These are phyloP conservation scores for Grapholita molesta DNA, from an alignment of 1,140 invertebrate genomes.

Conservation along the genomic window DNA sequence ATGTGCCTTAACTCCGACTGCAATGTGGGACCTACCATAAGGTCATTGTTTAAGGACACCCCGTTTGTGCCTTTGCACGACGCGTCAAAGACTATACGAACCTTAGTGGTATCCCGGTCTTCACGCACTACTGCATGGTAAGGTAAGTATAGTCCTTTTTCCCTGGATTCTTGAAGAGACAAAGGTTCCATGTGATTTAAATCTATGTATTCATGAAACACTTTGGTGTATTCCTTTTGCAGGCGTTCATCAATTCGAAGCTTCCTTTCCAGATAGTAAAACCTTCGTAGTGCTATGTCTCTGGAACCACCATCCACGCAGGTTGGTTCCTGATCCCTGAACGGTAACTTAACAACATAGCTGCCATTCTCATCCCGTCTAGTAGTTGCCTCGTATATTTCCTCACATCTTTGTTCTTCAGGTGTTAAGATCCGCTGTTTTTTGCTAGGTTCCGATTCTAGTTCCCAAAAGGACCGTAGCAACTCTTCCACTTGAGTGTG, in stretches of 20 bases:
- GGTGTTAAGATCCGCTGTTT: not conserved
- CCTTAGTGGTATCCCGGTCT: no score
- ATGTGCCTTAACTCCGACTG: conserved; percentile 48
- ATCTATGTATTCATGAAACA: no score
- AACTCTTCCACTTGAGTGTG: not conserved
- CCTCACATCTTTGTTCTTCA: not conserved
- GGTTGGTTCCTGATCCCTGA: not conserved
- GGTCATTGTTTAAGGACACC: conserved; percentile 31
- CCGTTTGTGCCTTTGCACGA: not conserved
- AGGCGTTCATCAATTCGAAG: not conserved
- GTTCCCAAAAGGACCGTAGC: not conserved
- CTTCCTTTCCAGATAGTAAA: not conserved
- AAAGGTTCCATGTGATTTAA: not conserved
- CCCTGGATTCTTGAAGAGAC: not conserved
- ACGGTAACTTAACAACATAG: not conserved
- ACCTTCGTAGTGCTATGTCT: not conserved
- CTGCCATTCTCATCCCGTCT: not conserved
- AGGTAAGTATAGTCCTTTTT: not conserved
- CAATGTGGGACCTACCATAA: not conserved
- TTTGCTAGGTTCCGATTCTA: not conserved
- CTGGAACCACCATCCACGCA: not conserved
- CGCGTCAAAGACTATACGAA: not conserved
- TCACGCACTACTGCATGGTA: no score
- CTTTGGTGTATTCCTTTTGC: not conserved
- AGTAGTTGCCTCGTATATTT: not conserved